Percentiles rank a stretch among this genome's conserved stretches.
phyloP scores from a whole-genome alignment of 2,797 vertebrate species.

The Siniperca undulata region DNA sequence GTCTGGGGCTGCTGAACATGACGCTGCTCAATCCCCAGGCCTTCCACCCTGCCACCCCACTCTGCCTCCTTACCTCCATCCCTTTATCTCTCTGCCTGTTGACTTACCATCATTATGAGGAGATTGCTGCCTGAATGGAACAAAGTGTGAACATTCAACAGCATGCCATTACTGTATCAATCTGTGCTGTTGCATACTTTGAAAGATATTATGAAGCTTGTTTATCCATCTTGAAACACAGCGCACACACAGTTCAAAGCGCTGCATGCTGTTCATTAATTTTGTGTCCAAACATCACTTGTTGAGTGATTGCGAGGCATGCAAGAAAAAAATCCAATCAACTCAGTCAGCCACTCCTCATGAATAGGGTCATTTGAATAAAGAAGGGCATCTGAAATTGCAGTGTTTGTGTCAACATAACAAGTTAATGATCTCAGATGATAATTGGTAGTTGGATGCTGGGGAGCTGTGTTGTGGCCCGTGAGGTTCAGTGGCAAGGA shows the following conservation, averaged over 20 bases:
- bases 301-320: conserved; percentile 78
- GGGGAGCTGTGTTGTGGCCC: conserved; percentile 66
- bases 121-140: conserved; percentile 42
- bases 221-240: conserved; percentile 63
- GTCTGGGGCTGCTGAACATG: conserved; percentile 78
- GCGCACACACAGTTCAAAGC: conserved; percentile 63
- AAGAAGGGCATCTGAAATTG: conserved; percentile 80
- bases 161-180: conserved; percentile 53
- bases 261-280: conserved; percentile 72
- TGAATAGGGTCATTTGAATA: conserved; percentile 80
- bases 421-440: conserved; percentile 82
- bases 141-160: conserved; percentile 49
- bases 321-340: conserved; percentile 80
- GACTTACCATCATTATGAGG: conserved; percentile 50
- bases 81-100: conserved; percentile 57
- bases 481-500: conserved; percentile 72
- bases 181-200: conserved; percentile 60
- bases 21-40: conserved; percentile 71
- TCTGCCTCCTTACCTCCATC: conserved; percentile 50
- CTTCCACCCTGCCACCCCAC: conserved; percentile 56
- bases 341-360: conserved; percentile 71
- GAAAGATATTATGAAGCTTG: conserved; percentile 57
- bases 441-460: conserved; percentile 82
- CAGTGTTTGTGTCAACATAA: conserved; percentile 84
- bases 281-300: conserved; percentile 79